Percentiles rank a stretch among this genome's conserved stretches.
These are phyloP conservation scores for Myopa tessellatipennis DNA, from an alignment of 2,888 invertebrate species.

Conservation along the genomic window DNA sequence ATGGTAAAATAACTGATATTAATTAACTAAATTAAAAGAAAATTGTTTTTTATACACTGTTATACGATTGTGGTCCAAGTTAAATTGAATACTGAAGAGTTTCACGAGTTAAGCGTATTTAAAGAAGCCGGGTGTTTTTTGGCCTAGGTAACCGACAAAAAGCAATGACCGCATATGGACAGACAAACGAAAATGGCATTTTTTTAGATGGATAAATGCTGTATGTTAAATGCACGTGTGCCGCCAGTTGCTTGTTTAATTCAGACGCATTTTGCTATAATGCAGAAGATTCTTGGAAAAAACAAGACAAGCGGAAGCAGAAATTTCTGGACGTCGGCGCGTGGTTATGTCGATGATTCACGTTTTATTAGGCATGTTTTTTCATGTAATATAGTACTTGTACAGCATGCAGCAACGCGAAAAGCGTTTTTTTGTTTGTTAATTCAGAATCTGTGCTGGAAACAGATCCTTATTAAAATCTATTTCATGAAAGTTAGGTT, in stretches of 20 bases:
- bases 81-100: neutral
- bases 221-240: conserved; percentile 45
- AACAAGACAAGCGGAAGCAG: neutral
- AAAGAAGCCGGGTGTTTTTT: conserved; percentile 50
- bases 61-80: neutral
- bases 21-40: conserved; percentile 42
- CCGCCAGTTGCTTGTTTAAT: conserved; percentile 27
- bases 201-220: conserved; percentile 8
- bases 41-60: conserved; percentile 34
- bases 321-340: conserved; percentile 26
- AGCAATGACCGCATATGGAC: conserved; percentile 43
- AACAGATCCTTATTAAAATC: conserved; percentile 1
- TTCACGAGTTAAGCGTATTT: conserved; percentile 31
- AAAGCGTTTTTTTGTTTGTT: neutral
- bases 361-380: neutral
- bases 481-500: conserved; percentile 23
- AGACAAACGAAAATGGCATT: conserved; percentile 3
- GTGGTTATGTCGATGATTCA: conserved; percentile 33
- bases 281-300: neutral
- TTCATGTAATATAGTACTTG: neutral
- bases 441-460: no score
- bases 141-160: conserved; percentile 33
- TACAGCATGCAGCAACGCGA: neutral
- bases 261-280: neutral
- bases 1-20: conserved; percentile 47